Conservation (phyloP, 2,113 vertebrate species). For the Zosterops pallidus region DNA sequence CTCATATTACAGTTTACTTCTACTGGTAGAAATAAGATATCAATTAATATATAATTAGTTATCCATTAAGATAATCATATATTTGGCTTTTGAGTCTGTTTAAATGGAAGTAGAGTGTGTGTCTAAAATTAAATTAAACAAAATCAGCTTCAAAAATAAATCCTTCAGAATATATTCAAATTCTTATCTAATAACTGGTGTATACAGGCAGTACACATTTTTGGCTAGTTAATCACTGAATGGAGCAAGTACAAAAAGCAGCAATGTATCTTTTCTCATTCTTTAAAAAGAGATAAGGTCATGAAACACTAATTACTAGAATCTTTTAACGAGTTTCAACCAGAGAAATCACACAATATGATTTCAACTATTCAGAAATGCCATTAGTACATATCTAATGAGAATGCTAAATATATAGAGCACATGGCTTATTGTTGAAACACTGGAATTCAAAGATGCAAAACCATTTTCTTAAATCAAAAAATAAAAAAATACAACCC, state of each 20-base stretch:
- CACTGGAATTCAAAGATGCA: background rate
- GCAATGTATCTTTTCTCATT: background rate
- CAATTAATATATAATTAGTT: background rate
- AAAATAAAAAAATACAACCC: background rate
- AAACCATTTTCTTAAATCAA: background rate
- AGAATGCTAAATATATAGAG: background rate
- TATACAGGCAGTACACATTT: background rate
- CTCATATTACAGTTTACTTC: background rate
- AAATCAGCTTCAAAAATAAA: background rate
- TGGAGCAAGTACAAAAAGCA: background rate
- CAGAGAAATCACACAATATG: background rate
- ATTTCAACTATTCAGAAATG: background rate
- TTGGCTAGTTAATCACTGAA: background rate
- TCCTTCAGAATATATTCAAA: background rate
- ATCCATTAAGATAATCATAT: background rate
- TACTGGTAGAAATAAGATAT: background rate
- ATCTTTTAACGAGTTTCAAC: background rate
- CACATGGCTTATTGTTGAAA: background rate
- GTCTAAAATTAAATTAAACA: background rate
- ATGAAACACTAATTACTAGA: background rate
- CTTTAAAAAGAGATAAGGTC: background rate
- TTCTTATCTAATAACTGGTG: background rate
- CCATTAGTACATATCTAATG: background rate
- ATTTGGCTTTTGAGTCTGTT: background rate
- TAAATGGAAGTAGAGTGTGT: background rate